Evolutionary conservation across 1,140 invertebrate species (phyloP), one percentile per base, ranked within the genome.

Genomic region (Rhyacophila brunnea): DNA sequence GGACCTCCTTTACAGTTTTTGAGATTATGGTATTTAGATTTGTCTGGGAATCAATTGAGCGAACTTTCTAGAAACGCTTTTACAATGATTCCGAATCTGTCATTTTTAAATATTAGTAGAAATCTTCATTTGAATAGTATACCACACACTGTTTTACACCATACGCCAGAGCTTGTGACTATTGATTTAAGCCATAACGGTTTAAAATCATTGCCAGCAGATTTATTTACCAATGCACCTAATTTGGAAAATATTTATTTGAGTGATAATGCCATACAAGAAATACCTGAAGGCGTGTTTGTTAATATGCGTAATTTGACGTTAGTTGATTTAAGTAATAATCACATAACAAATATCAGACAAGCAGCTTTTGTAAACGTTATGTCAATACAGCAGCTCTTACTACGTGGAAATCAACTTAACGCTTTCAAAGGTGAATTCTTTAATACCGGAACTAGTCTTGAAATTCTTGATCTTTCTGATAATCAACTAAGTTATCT

Each of bases 341-440:
- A 94, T 71, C 80, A 83, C 43, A 88, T 94, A n/a, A 82, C 81
- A 9, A 86, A 82, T 38, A 89, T 93, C n/a, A 80, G 85, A 28
- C 83, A 83, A 18, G 81, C 82, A 0, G 81, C 85, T 13, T 87
- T 87, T 73, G 80, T 84, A 3, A 84, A 85, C 67, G 76, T 85
- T 5, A 87, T 87, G 77, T 86, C 87, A 53, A 77, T 93, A 34
- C 80, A 83, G 63, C 74, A 80, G 54, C 72, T 93, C 36, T 84
- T 84, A 64, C 67, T 92, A 6, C 84, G 81, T 56, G 83, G 83
- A 9, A 92, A 92, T 71, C 81, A 86, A 69, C 67, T 92, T 54
- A 86, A 80, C 38, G 85, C 86, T 1, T 91, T 92, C 66, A 90
- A 88, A 76, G 88, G 87, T 2, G 88, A 91, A 69, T 87, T 87